Conservation (phyloP, 2,113 vertebrate genomes). For the Lutjanus erythropterus region DNA sequence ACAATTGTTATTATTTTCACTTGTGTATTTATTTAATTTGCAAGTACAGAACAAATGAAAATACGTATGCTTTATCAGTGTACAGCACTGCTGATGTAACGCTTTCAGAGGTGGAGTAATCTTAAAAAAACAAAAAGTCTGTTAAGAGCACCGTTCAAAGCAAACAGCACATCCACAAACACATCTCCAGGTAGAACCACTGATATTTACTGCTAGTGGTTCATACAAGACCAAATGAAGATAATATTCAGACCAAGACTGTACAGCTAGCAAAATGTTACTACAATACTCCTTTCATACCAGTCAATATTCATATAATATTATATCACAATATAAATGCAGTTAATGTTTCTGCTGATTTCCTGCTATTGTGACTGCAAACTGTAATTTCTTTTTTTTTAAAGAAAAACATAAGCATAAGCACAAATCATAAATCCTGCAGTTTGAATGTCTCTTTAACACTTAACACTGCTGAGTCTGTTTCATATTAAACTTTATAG, state of each 20-base stretch:
- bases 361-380: not conserved
- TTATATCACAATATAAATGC: not conserved
- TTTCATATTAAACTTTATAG: too few species aligned
- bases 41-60: not conserved
- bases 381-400: not conserved
- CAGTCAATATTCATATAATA: not conserved
- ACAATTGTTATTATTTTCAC: not conserved
- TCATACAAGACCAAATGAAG: not conserved
- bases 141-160: too few species aligned
- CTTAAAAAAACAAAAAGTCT: not conserved
- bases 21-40: conserved; percentile 11
- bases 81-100: not conserved
- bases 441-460: too few species aligned
- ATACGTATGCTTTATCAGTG: not conserved
- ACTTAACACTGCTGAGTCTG: too few species aligned
- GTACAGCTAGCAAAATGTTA: not conserved
- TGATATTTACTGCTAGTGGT: not conserved
- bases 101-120: not conserved
- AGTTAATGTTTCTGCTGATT: not conserved
- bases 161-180: not conserved
- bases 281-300: not conserved
- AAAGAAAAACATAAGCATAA: not conserved
- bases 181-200: too few species aligned
- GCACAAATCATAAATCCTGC: not conserved
- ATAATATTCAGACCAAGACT: not conserved